Evolutionary conservation across 2,113 vertebrate species (phyloP).

Genomic region (Osmerus mordax): DNA sequence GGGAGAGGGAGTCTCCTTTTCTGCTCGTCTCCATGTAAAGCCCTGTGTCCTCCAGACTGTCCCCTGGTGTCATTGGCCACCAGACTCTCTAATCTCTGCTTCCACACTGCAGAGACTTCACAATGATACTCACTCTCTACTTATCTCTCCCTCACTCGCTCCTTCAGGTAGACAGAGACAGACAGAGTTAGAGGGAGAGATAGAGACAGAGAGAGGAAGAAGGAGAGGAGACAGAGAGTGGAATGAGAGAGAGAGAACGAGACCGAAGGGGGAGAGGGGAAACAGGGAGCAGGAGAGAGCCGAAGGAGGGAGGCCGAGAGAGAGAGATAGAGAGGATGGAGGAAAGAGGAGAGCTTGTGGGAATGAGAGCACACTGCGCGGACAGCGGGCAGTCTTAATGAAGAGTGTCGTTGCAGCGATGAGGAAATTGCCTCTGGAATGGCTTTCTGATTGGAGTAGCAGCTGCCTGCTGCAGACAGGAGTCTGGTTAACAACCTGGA

Average conservation of each 20-base stretch:
- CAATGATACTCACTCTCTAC: constrained; percentile 33
- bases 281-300: constrained; percentile 17
- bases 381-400: constrained; percentile 60
- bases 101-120: constrained; percentile 34
- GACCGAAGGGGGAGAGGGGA: constrained; percentile 32
- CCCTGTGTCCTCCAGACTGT: constrained; percentile 39
- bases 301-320: background rate
- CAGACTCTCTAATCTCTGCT: constrained; percentile 53
- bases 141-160: constrained; percentile 25
- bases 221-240: background rate
- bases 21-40: constrained; percentile 43
- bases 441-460: constrained; percentile 59
- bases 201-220: constrained; percentile 42
- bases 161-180: constrained; percentile 15
- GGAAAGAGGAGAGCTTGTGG: constrained; percentile 18
- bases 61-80: constrained; percentile 34
- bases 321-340: constrained; percentile 12
- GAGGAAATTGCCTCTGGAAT: constrained; percentile 60
- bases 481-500: constrained; percentile 59
- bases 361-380: constrained; percentile 52
- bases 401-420: constrained; percentile 65
- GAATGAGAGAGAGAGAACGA: constrained; percentile 5
- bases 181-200: constrained; percentile 36
- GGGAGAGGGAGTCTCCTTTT: constrained; percentile 16
- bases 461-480: constrained; percentile 46